These are phyloP conservation scores for Champsocephalus esox DNA, from an alignment of 2,797 vertebrate genomes.

Conservation along the genomic window DNA sequence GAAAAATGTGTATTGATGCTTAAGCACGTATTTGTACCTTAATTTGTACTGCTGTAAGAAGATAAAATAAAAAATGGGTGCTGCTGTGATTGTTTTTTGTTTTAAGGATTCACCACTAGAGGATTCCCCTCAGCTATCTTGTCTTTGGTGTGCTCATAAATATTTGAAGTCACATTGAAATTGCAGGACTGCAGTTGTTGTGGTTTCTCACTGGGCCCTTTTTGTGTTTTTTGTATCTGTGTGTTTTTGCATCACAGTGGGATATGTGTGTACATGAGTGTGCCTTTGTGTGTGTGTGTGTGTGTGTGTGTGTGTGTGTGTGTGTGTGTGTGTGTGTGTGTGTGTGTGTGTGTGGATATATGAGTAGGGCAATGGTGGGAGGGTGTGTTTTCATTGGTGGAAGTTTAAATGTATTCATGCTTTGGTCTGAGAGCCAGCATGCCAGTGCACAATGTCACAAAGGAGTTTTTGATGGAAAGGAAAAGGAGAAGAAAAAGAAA, in stretches of 20 bases:
- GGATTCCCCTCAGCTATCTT: slow-evolving; percentile 39
- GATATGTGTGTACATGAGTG: slow-evolving; percentile 17
- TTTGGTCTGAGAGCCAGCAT: slow-evolving; percentile 70
- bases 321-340: slow-evolving; percentile 9
- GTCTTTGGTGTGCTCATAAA: slow-evolving; percentile 64
- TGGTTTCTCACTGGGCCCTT: slow-evolving; percentile 46
- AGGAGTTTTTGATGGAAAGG: slow-evolving; percentile 76
- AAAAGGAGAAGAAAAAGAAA: slow-evolving; percentile 64
- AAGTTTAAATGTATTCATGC: slow-evolving; percentile 69
- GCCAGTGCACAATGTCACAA: slow-evolving; percentile 73
- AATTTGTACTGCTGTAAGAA: background rate
- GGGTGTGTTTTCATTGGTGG: slow-evolving; percentile 48
- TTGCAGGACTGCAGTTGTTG: slow-evolving; percentile 40
- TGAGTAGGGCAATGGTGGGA: slow-evolving; percentile 26
- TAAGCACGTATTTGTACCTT: background rate
- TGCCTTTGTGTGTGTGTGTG: slow-evolving; percentile 19
- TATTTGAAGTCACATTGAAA: slow-evolving; percentile 64
- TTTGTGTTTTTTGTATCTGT: slow-evolving; percentile 47
- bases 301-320: slow-evolving; percentile 19
- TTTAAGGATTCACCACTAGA: slow-evolving; percentile 34
- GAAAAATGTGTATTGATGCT: background rate
- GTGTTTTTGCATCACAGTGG: slow-evolving; percentile 43
- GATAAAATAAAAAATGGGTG: background rate
- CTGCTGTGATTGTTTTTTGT: slow-evolving; percentile 31
- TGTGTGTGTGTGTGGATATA: slow-evolving; percentile 20